Evolutionary conservation across 2,888 invertebrate genomes (phyloP), one percentile per base, ranked within the genome.

Genomic region (Agrypnus murinus): DNA sequence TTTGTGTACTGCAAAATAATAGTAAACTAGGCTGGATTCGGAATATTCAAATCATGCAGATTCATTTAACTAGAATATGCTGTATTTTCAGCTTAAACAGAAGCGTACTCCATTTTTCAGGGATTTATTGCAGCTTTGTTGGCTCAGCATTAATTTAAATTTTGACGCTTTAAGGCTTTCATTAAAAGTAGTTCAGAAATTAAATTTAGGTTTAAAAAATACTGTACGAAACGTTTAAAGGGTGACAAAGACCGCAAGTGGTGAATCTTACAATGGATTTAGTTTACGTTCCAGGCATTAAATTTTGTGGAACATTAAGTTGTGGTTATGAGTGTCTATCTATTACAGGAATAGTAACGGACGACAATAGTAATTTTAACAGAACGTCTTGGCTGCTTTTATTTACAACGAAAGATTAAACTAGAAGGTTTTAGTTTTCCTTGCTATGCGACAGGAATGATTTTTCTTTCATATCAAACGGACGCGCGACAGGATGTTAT

Each of bases 341-440:
- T 43, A 14, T 15, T 15, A 43, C 15, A 43, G 14, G 43, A 15
- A 8, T 43, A 15, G 38, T 14, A 15, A 43, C 12, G 15, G 15
- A 43, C 15, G 43, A 43, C 43, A 43, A 14, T 43, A 8, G 43
- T 6, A 15, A 14, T 15, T 8, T 43, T 43, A 43, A 25, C n/a
- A n/a, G 36, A 8, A 43, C 12, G 43, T 14, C 15, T 3, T 14
- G 14, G 12, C 15, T 43, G 43, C 14, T 15, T 14, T 7, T 43
- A 15, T 43, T 43, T 43, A 43, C 14, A 43, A 15, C 8, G 43
- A 43, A 43, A 43, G 43, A 43, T 43, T 15, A 43, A 43, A 43
- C 14, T 14, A 15, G 15, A 15, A 43, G 43, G 43, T 43, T 43
- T 43, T 43, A 43, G 43, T 15, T 43, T 43, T 43, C 43, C 43